These are phyloP conservation scores for Spodoptera littoralis DNA, from an alignment of 2,888 invertebrate species.

Conservation along the genomic window DNA sequence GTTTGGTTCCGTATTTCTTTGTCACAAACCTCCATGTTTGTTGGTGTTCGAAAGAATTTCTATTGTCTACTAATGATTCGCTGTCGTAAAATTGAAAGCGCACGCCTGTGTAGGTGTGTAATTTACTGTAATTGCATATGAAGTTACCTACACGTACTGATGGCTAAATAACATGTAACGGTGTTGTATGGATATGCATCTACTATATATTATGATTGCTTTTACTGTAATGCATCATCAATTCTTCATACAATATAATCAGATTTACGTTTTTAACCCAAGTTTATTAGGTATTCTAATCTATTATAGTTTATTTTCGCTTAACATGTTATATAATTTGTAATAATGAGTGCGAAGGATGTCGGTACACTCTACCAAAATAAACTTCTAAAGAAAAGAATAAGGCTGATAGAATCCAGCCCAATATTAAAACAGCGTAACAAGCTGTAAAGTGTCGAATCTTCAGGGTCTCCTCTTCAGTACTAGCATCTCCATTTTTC, in stretches of 20 bases:
- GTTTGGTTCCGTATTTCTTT: constrained; percentile 33
- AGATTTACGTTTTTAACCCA: constrained; percentile 7
- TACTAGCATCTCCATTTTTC: constrained; percentile 18
- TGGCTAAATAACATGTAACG: constrained; percentile 36
- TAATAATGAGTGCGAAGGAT: constrained; percentile 46
- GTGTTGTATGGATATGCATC: constrained; percentile 22
- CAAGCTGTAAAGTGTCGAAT: constrained; percentile 75
- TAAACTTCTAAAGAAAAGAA: constrained; percentile 70
- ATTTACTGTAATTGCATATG: constrained; percentile 21
- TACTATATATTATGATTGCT: constrained; percentile 34
- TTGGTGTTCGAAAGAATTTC: constrained; percentile 5
- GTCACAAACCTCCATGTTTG: constrained; percentile 31
- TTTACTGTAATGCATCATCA: constrained; percentile 48
- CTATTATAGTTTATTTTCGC: background rate
- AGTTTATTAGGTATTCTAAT: constrained; percentile 2
- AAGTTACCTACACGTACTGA: constrained; percentile 15
- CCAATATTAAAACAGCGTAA: constrained; percentile 70
- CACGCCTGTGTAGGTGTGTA: constrained; percentile 8
- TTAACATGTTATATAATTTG: too few relatives aligned
- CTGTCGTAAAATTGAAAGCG: constrained; percentile 16
- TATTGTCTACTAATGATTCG: constrained; percentile 10
- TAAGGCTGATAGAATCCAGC: constrained; percentile 69
- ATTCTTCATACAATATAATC: constrained; percentile 39
- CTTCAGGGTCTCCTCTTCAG: constrained; percentile 64
- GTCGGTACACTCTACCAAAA: constrained; percentile 51